Evolutionary conservation across 92 coral and sea anemone species (phyloP).

Genomic region (Heliopora coerulea): DNA sequence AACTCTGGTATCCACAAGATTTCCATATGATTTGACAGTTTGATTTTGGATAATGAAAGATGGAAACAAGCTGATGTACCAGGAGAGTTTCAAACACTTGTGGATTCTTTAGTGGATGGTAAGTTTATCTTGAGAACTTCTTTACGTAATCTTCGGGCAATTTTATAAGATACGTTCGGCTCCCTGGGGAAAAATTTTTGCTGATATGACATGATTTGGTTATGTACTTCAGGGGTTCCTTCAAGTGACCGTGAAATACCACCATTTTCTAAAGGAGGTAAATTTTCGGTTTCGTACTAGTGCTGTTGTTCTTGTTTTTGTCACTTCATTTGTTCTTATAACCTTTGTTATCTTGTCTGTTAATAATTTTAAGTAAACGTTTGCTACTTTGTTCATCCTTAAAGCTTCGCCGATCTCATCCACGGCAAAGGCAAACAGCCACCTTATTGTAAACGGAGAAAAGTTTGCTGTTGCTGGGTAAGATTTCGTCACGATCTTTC

Average conservation of each 20-base stretch:
- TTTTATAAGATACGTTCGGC: neutral
- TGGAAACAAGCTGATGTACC: conserved; percentile 99
- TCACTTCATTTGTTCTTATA: neutral
- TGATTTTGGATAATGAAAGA: conserved; percentile 94
- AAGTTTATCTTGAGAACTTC: conserved; percentile 10
- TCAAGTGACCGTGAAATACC: conserved; percentile 40
- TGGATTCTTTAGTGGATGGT: conserved; percentile 90
- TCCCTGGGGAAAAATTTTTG: too few species aligned
- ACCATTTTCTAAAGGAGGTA: conserved; percentile 28
- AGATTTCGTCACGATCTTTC: conserved; percentile 1
- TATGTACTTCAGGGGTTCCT: conserved; percentile 19
- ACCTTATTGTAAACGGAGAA: conserved; percentile 76
- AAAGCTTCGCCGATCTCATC: conserved; percentile 36
- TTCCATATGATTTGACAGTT: conserved; percentile 49
- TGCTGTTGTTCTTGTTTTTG: neutral
- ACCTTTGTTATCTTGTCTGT: neutral
- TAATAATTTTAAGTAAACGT: too few species aligned
- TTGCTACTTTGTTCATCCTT: neutral
- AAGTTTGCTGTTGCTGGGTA: conserved; percentile 89
- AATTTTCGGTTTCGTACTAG: too few species aligned
- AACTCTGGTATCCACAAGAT: too few species aligned
- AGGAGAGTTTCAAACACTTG: conserved; percentile 82
- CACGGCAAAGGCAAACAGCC: conserved; percentile 56
- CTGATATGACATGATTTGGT: neutral
- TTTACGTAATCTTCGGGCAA: neutral